Conservation (phyloP, 2,888 invertebrate genomes). For the Maniola hyperantus region DNA sequence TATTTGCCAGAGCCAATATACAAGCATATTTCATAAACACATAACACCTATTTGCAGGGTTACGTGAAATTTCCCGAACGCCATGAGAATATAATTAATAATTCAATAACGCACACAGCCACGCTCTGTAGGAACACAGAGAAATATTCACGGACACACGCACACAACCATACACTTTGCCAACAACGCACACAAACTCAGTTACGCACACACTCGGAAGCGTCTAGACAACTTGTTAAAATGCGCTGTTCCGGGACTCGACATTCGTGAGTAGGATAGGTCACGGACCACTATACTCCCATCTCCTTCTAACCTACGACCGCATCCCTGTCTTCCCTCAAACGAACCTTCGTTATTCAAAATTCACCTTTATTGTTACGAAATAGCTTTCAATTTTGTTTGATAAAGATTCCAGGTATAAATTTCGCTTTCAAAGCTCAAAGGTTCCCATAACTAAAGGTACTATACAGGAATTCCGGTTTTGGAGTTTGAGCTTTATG, state of each 20-base stretch:
- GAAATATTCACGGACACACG: slow-evolving; percentile 42
- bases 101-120: slow-evolving; percentile 38
- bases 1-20: too few relatives aligned
- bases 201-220: slow-evolving; percentile 52
- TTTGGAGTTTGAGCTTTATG: slow-evolving; percentile 42
- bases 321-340: slow-evolving; percentile 43
- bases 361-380: slow-evolving; percentile 47
- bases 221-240: slow-evolving; percentile 80
- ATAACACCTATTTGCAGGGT: slow-evolving; percentile 32
- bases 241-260: slow-evolving; percentile 78
- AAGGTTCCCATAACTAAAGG: slow-evolving; percentile 47
- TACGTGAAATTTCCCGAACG: slow-evolving; percentile 43
- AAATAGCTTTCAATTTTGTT: slow-evolving; percentile 38
- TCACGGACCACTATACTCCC: slow-evolving; percentile 72
- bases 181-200: slow-evolving; percentile 46
- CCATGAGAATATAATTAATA: slow-evolving; percentile 42
- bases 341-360: slow-evolving; percentile 38
- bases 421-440: slow-evolving; percentile 79
- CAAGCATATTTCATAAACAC: slow-evolving; percentile 6
- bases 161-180: slow-evolving; percentile 30
- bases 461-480: slow-evolving; percentile 43
- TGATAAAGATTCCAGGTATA: slow-evolving; percentile 61
- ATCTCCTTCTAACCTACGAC: slow-evolving; percentile 56
- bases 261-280: slow-evolving; percentile 82
- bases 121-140: slow-evolving; percentile 14